Percentiles rank a stretch among this genome's conserved stretches.
Evolutionary conservation across 1,140 invertebrate genomes (phyloP).

Genomic region (Caenorhabditis remanei): DNA sequence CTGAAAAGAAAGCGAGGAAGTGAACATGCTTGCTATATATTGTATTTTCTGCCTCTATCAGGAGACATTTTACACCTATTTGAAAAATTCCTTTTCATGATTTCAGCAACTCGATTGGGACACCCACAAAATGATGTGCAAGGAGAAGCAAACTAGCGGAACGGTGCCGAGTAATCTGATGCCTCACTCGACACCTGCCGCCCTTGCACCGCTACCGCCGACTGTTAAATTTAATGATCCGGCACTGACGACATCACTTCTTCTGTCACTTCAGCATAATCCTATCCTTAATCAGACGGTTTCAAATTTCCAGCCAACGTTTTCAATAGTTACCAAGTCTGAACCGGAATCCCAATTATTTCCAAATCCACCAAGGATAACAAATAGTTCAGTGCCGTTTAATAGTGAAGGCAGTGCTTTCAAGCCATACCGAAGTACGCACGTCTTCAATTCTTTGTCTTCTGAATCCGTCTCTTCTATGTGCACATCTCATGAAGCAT

Average conservation of each 20-base stretch:
- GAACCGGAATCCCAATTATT: slow-evolving; percentile 22
- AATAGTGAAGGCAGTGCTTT: slow-evolving; percentile 24
- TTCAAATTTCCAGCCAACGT: slow-evolving; percentile 17
- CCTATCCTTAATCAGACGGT: slow-evolving; percentile 25
- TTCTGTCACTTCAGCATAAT: not conserved
- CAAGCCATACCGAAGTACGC: slow-evolving; percentile 24
- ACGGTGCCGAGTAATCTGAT: slow-evolving; percentile 46
- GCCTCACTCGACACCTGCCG: slow-evolving; percentile 1
- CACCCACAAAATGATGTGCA: slow-evolving; percentile 58
- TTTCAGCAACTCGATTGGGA: slow-evolving; percentile 57
- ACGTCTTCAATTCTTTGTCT: slow-evolving; percentile 24
- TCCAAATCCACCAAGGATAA: not conserved
- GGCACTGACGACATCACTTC: slow-evolving; percentile 27
- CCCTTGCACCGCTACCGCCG: not conserved
- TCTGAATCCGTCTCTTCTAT: slow-evolving; percentile 41
- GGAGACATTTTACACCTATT: too few relatives aligned
- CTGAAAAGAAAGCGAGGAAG: too few relatives aligned
- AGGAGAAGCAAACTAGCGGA: slow-evolving; percentile 24
- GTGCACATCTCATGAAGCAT: slow-evolving; percentile 46
- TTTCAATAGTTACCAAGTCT: slow-evolving; percentile 6
- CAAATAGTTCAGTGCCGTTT: not conserved
- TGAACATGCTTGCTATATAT: too few relatives aligned
- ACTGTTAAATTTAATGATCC: slow-evolving; percentile 14
- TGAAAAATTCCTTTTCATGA: not conserved
- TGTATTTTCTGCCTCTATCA: too few relatives aligned